These are phyloP conservation scores for Nothocercus nigrocapillus DNA, from an alignment of 2,113 vertebrate genomes.

Conservation along the genomic window DNA sequence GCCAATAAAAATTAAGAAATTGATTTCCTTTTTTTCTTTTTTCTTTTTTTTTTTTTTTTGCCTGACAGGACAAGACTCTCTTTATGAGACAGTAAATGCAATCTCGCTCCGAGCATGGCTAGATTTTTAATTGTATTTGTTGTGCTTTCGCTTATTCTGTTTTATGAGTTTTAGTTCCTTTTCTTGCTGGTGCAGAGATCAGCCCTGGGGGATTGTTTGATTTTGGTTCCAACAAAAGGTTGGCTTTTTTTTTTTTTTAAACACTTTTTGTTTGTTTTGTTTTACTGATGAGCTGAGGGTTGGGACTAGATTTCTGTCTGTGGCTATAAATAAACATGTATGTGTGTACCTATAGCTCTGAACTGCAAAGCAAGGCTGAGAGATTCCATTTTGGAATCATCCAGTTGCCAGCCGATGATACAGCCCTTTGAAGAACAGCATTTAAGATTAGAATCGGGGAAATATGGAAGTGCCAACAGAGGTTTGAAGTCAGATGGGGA, in stretches of 20 bases:
- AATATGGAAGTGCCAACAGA: not conserved
- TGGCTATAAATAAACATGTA: not conserved
- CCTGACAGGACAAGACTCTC: slow-evolving; percentile 71
- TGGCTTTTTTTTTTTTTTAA: slow-evolving; percentile 11
- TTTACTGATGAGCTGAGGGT: slow-evolving; percentile 35
- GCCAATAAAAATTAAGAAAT: slow-evolving; percentile 85
- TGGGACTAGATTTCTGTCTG: slow-evolving; percentile 15
- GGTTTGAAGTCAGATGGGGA: slow-evolving; percentile 8
- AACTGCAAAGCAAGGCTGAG: not conserved
- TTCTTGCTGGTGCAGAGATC: slow-evolving; percentile 60
- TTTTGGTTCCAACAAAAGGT: slow-evolving; percentile 62
- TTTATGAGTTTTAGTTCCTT: slow-evolving; percentile 75
- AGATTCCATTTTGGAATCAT: not conserved
- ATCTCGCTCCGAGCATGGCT: slow-evolving; percentile 71
- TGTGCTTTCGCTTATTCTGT: slow-evolving; percentile 66
- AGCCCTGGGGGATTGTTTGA: slow-evolving; percentile 61
- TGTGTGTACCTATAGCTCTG: rapidly evolving
- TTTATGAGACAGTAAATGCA: slow-evolving; percentile 79
- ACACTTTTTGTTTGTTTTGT: not conserved
- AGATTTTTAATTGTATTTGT: slow-evolving; percentile 81
- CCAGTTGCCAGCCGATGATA: not conserved
- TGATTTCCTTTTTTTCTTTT: slow-evolving; percentile 79
- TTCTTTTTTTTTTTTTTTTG: slow-evolving; percentile 80
- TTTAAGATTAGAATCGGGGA: slow-evolving; percentile 5
- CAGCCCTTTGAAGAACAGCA: not conserved